A percentile compares a stretch with the other conserved stretches of the same genome.
phyloP scores from a whole-genome alignment of 2,797 vertebrate species.

The Zalophus californianus region DNA sequence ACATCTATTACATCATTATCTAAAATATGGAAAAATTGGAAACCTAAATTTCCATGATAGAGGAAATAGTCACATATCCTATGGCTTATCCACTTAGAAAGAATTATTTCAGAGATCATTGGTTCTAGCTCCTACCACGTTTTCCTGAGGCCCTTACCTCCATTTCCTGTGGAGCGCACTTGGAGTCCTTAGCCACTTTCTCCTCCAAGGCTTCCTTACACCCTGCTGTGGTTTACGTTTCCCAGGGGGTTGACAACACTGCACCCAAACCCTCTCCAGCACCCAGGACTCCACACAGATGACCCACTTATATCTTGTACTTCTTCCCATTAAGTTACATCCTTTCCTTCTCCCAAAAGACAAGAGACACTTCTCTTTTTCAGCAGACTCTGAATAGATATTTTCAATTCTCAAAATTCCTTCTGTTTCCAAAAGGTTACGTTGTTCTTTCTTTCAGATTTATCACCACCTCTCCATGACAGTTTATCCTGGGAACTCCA shows the following conservation, averaged over 20 bases:
- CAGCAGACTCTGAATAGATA: neutral
- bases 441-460: neutral
- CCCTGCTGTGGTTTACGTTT: neutral
- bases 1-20: neutral
- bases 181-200: neutral
- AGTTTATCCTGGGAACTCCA: neutral
- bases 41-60: neutral
- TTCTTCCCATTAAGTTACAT: neutral
- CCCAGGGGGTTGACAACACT: neutral
- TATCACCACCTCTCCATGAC: neutral
- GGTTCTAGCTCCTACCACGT: neutral
- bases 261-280: neutral
- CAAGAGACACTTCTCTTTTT: neutral
- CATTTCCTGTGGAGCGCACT: neutral
- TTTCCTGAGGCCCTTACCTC: neutral
- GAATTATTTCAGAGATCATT: neutral
- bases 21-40: neutral
- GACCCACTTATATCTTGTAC: neutral
- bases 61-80: neutral
- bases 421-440: neutral
- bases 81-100: neutral
- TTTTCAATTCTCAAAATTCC: neutral
- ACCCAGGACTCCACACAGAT: neutral
- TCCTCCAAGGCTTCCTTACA: neutral
- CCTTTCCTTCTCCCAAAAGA: neutral